A percentile compares a stretch with the other conserved stretches of the same genome.
These are phyloP conservation scores for Neodiprion lecontei DNA, from an alignment of 1,140 invertebrate genomes.

Conservation along the genomic window DNA sequence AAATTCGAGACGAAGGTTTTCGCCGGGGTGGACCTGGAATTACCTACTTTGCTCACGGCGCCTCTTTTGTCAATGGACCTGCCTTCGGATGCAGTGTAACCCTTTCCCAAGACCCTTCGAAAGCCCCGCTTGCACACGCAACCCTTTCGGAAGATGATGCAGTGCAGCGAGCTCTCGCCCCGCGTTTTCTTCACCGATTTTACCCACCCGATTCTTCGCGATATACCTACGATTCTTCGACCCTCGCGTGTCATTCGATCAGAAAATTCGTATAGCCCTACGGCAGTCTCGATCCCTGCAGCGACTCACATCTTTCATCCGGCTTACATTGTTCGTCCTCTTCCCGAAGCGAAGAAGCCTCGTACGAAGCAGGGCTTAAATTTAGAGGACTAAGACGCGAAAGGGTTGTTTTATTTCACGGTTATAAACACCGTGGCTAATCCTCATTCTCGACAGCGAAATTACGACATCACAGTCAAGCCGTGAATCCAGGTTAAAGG, in stretches of 20 bases:
- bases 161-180: neutral
- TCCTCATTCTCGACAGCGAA: no score
- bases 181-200: neutral
- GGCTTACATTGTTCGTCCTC: no score
- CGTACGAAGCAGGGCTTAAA: no score
- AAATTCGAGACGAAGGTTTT: constrained; percentile 7
- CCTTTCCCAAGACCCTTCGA: neutral
- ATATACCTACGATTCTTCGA: neutral
- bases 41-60: constrained; percentile 4
- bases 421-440: no score
- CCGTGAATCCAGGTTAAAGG: no score
- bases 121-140: neutral
- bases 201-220: neutral
- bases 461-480: no score
- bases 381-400: no score
- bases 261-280: neutral
- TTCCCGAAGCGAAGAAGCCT: no score
- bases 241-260: constrained; percentile 6
- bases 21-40: neutral
- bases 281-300: no score
- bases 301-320: no score
- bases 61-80: constrained; percentile 4
- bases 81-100: neutral
- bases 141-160: constrained; percentile 4
- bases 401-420: no score